Evolutionary conservation across 2,113 vertebrate species (phyloP).

Genomic region (Malurus melanocephalus): DNA sequence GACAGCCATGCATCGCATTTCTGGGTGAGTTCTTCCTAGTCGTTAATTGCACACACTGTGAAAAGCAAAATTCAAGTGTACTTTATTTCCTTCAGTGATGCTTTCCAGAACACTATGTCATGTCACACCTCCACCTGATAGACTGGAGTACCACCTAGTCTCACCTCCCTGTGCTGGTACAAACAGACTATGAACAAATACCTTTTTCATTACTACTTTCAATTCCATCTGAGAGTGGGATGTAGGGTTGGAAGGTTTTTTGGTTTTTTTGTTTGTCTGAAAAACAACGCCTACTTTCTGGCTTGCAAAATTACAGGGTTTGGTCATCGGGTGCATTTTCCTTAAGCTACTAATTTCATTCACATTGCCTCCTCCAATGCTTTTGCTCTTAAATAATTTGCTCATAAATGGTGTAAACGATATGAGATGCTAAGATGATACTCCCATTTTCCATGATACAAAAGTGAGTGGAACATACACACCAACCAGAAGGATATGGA

Average conservation of each 20-base stretch:
- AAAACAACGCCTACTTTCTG: constrained; percentile 17
- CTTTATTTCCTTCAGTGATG: background rate
- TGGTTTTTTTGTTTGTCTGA: background rate
- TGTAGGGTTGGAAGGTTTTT: background rate
- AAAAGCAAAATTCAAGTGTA: background rate
- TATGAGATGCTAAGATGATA: background rate
- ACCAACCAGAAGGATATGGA: background rate
- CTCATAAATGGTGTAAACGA: background rate
- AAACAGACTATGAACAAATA: constrained; percentile 2
- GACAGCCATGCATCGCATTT: background rate
- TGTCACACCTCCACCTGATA: background rate
- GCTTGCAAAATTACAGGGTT: constrained; percentile 22
- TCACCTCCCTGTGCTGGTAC: background rate
- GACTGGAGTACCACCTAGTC: background rate
- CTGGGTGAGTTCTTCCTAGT: background rate
- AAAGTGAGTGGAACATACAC: background rate
- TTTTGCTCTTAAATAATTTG: constrained; percentile 1
- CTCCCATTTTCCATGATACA: background rate
- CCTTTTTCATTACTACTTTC: background rate
- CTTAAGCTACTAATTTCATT: background rate
- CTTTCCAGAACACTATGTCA: background rate
- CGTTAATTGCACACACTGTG: background rate
- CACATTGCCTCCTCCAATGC: background rate
- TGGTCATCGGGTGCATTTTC: background rate
- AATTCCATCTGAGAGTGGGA: background rate